Evolutionary conservation across 92 coral and sea anemone species (phyloP).

Genomic region (Actinernus sp.): DNA sequence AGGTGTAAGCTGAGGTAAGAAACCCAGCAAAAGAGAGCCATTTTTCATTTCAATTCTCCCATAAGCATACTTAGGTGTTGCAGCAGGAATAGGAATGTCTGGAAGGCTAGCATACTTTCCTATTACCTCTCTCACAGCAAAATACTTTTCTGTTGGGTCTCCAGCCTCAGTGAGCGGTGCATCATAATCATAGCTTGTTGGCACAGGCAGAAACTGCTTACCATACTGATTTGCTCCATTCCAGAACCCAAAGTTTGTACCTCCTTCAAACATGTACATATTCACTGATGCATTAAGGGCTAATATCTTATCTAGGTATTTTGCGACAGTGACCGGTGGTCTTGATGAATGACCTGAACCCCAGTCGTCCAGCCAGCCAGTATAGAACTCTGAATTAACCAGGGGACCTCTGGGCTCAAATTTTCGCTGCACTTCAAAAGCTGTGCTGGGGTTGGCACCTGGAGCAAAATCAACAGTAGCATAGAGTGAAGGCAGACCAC

Average conservation of each 20-base stretch:
- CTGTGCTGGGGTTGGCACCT: conserved; percentile 51
- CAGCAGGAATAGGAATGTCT: conserved; percentile 79
- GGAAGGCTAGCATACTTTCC: conserved; percentile 76
- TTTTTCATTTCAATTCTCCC: conserved; percentile 76
- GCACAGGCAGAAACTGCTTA: conserved; percentile 70
- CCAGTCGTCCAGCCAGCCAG: conserved; percentile 96
- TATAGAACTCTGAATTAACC: conserved; percentile 91
- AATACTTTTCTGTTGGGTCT: conserved; percentile 79
- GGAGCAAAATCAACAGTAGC: conserved; percentile 94
- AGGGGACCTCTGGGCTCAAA: conserved; percentile 86
- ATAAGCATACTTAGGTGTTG: conserved; percentile 87
- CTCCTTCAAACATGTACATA: conserved; percentile 95
- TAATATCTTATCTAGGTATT: conserved; percentile 75
- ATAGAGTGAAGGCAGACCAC: conserved; percentile 89
- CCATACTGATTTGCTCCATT: conserved; percentile 64
- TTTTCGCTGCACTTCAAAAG: conserved; percentile 75
- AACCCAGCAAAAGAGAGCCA: conserved; percentile 56
- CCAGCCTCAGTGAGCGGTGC: conserved; percentile 97
- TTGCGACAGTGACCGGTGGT: conserved; percentile 50
- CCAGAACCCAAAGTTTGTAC: conserved; percentile 94
- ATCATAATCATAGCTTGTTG: conserved; percentile 94
- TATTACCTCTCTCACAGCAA: conserved; percentile 70
- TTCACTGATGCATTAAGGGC: conserved; percentile 91
- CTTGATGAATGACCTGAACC: conserved; percentile 73
- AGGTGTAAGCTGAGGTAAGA: conserved; percentile 62